phyloP scores from a whole-genome alignment of 2,113 vertebrate genomes.

The Zapus hudsonius region DNA sequence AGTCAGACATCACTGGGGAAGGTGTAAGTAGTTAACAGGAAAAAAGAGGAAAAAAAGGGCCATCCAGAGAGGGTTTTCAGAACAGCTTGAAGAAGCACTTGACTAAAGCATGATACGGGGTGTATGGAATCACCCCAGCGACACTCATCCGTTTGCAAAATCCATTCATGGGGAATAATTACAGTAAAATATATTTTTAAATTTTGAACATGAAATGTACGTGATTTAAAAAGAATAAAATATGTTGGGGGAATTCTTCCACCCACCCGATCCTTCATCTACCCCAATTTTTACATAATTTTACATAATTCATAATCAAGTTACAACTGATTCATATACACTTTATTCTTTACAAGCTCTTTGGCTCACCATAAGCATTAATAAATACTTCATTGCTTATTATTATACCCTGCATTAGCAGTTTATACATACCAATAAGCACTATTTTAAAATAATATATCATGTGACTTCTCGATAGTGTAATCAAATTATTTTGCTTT shows the following conservation, averaged over 20 bases:
- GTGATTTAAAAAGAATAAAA: background rate
- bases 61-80: background rate
- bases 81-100: background rate
- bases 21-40: background rate
- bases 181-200: background rate
- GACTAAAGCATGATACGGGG: background rate
- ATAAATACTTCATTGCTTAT: background rate
- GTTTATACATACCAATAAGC: accelerated
- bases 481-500: background rate
- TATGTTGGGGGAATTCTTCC: background rate
- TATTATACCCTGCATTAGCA: background rate
- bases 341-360: background rate
- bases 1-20: background rate
- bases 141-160: background rate
- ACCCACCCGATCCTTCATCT: background rate
- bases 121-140: background rate
- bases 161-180: background rate
- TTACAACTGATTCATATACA: background rate
- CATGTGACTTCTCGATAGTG: background rate
- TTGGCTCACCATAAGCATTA: background rate
- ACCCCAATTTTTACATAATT: background rate
- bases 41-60: background rate
- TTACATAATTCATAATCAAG: background rate
- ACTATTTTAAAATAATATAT: background rate
- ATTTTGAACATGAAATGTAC: background rate